Percentiles rank a stretch among this genome's conserved stretches.
These are phyloP conservation scores for Macrosteles quadrilineatus DNA, from an alignment of 1,140 invertebrate genomes.

Conservation along the genomic window DNA sequence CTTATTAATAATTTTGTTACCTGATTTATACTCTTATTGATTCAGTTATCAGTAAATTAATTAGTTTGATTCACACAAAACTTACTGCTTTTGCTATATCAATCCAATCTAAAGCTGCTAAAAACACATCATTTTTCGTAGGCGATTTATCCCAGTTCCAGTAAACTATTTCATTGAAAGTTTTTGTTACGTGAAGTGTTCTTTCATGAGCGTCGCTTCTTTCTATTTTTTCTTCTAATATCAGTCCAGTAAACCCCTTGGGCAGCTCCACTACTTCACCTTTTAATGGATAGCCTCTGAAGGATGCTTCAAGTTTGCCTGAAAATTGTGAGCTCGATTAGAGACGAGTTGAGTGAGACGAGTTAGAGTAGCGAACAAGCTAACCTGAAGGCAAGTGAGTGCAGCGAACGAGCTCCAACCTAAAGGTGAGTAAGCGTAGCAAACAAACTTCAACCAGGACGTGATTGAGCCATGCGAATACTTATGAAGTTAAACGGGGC, in stretches of 20 bases:
- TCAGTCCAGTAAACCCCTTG: slow-evolving; percentile 64
- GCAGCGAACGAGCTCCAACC: no score
- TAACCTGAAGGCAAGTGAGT: no score
- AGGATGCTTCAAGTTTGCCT: slow-evolving; percentile 57
- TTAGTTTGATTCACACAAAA: slow-evolving; percentile 32
- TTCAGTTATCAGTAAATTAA: neutral
- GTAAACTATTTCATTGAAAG: slow-evolving; percentile 65
- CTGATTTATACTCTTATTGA: neutral
- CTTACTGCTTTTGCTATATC: slow-evolving; percentile 72
- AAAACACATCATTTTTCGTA: slow-evolving; percentile 66
- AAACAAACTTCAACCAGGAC: no score
- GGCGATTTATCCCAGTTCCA: slow-evolving; percentile 81
- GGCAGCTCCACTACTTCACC: slow-evolving; percentile 63
- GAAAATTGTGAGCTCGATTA: neutral
- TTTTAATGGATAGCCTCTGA: slow-evolving; percentile 68
- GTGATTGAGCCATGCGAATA: no score
- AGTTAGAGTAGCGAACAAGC: no score
- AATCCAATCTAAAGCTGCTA: slow-evolving; percentile 72
- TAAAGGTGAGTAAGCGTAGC: no score
- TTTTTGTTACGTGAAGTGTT: slow-evolving; percentile 61
- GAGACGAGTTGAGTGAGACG: neutral
- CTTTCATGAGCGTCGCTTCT: slow-evolving; percentile 60
- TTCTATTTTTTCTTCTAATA: slow-evolving; percentile 64
- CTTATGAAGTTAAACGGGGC: no score
- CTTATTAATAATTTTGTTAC: neutral